Evolutionary conservation across 2,888 invertebrate genomes (phyloP), one percentile per base, ranked within the genome.

Genomic region (Luperina nickerlii): DNA sequence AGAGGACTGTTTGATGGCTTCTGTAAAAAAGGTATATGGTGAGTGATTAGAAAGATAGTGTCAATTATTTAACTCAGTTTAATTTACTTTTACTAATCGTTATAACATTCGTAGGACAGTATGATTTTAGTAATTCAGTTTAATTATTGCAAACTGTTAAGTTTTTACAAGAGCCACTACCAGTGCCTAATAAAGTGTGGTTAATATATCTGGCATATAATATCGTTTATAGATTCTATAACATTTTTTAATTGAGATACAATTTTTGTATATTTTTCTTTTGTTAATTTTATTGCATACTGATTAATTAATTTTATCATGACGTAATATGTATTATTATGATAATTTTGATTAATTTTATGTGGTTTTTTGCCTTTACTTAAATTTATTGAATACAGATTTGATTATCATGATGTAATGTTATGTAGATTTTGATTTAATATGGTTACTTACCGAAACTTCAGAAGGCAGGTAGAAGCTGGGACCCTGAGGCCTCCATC

Each of bases 401-500:
- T 45, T 45, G 45, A 45, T 27, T 7, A 27, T 15, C 15, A 62
- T 27, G 27, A 62, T 3, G 20, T 69, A 20, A 27, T 27, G 2
- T 27, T 13, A 24, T 15, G 24, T 15, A 66, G 24, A 51, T 13
- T 13, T 32, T 32, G 24, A 51, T 32, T 32, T 2, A 9, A 32
- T 70, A 9, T 54, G 32, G 24, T 54, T 57, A 54, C 85, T 84
- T 90, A 96, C 96, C 90, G 92, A 88, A 18, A 90, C 89, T 90
- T 96, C 96, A 0, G 94, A 92, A 2, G 96, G 96, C 11, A 97
- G 88, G 70, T 89, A 93, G 87, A 97, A 97, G 0, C 96, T 94
- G 0, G 96, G 96, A 8, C 96, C 96, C 0, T 93, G 84, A 0
- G 96, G 96, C 75, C 90, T 95, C 96, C 96, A 96, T 7, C 96